These are phyloP conservation scores for Pangasius mekongensis DNA, from an alignment of 2,797 vertebrate species.

Conservation along the genomic window DNA sequence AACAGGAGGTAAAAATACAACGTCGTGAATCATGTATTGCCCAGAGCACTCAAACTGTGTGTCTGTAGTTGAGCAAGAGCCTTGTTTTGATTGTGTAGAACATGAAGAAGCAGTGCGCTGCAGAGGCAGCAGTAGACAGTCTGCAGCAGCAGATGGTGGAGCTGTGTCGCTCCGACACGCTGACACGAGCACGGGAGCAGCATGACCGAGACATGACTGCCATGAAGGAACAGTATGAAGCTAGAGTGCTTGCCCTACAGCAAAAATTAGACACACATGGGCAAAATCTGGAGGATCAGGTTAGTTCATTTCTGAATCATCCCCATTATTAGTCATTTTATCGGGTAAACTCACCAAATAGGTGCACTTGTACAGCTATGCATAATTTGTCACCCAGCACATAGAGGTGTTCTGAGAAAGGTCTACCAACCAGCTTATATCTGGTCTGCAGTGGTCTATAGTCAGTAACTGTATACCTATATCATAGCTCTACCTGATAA, in stretches of 20 bases:
- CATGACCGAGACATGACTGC: slow-evolving; percentile 80
- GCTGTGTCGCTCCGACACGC: slow-evolving; percentile 86
- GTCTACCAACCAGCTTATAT: neutral
- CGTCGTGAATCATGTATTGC: slow-evolving; percentile 13
- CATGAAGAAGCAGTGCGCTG: slow-evolving; percentile 81
- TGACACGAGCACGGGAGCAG: slow-evolving; percentile 84
- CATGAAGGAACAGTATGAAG: slow-evolving; percentile 87
- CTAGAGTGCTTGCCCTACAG: slow-evolving; percentile 77
- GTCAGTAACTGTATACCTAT: neutral
- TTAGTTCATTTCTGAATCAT: slow-evolving; percentile 56
- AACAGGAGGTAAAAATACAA: slow-evolving; percentile 83
- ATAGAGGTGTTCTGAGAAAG: neutral
- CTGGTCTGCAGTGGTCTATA: neutral
- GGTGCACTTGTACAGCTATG: neutral
- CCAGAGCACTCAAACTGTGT: neutral
- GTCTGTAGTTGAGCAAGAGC: neutral
- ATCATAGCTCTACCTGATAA: neutral
- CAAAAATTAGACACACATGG: slow-evolving; percentile 81
- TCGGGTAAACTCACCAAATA: neutral
- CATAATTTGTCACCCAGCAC: neutral
- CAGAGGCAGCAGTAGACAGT: slow-evolving; percentile 88
- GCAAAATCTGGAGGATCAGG: slow-evolving; percentile 84
- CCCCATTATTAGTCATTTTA: neutral
- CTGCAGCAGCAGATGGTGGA: slow-evolving; percentile 92
- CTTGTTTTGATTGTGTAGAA: slow-evolving; percentile 71